Evolutionary conservation across 2,113 vertebrate genomes (phyloP).

Genomic region (Poeciliopsis occidentalis): DNA sequence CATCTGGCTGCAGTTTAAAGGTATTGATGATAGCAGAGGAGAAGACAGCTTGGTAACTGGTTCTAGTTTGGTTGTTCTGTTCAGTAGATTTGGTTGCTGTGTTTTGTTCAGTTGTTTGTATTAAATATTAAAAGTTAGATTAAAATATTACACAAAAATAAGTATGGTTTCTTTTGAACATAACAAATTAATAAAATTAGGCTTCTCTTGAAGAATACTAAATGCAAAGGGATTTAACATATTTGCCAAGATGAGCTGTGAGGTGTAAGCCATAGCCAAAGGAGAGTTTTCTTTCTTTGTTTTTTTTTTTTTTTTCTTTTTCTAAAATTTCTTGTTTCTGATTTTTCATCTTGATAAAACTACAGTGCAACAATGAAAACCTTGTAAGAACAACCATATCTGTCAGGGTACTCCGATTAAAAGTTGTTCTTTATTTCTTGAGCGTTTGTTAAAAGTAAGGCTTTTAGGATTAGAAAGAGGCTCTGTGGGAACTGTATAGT

Average conservation of each 20-base stretch:
- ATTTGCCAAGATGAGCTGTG: constrained; percentile 2
- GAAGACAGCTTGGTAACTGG: too few species aligned
- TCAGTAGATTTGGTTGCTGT: too few species aligned
- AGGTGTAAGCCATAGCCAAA: constrained; percentile 20
- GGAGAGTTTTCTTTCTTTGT: constrained; percentile 44
- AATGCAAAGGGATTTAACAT: too few species aligned
- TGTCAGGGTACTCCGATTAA: not conserved
- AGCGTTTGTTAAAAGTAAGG: constrained; percentile 15
- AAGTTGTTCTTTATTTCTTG: not conserved
- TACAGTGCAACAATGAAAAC: constrained; percentile 45
- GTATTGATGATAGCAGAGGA: too few species aligned
- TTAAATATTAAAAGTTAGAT: too few species aligned
- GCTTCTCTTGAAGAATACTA: too few species aligned
- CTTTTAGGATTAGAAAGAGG: constrained; percentile 19
- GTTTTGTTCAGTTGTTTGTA: too few species aligned
- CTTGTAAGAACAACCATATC: constrained; percentile 23
- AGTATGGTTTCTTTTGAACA: too few species aligned
- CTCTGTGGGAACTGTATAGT: not conserved
- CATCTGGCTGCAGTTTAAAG: too few species aligned
- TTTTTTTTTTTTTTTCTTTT: not conserved
- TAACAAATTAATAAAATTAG: too few species aligned
- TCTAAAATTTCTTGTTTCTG: constrained; percentile 32
- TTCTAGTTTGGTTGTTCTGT: too few species aligned
- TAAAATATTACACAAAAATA: too few species aligned
- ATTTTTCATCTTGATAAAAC: constrained; percentile 31